A percentile compares a stretch with the other conserved stretches of the same genome.
These are phyloP conservation scores for Trinectes maculatus DNA, from an alignment of 2,113 vertebrate species.

Conservation along the genomic window DNA sequence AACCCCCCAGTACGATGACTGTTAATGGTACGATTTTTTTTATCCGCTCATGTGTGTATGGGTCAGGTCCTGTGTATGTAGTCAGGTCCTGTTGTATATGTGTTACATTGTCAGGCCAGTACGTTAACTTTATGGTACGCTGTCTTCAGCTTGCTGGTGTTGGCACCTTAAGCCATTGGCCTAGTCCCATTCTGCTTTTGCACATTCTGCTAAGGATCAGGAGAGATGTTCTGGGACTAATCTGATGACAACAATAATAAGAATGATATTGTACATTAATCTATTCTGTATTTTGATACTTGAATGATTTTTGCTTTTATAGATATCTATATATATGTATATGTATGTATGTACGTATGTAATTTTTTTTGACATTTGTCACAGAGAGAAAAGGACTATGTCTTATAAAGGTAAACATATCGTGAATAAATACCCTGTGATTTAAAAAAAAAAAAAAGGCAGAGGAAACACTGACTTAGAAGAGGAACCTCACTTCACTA, in stretches of 20 bases:
- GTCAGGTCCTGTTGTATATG: constrained; percentile 47
- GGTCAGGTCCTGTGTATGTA: too few species aligned
- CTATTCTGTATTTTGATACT: constrained; percentile 98
- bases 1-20: constrained; percentile 56
- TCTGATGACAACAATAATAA: constrained; percentile 80
- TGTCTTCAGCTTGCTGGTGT: constrained; percentile 52
- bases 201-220: constrained; percentile 83
- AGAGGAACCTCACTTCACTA: constrained; percentile 88
- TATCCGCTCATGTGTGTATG: constrained; percentile 49
- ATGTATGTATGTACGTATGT: constrained; percentile 82
- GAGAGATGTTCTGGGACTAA: constrained; percentile 82
- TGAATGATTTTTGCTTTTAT: constrained; percentile 93
- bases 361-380: constrained; percentile 81
- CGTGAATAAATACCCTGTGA: constrained; percentile 87
- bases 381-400: constrained; percentile 78
- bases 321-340: constrained; percentile 89
- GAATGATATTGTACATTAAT: constrained; percentile 88
- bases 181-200: constrained; percentile 80
- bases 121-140: constrained; percentile 53
- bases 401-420: constrained; percentile 85
- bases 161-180: constrained; percentile 62
- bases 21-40: constrained; percentile 63
- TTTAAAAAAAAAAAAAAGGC: constrained; percentile 62
- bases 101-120: constrained; percentile 60
- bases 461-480: constrained; percentile 69